Percentiles rank a stretch among this genome's conserved stretches.
phyloP scores from a whole-genome alignment of 92 coral and sea anemone genomes.

The Muricea muricata region DNA sequence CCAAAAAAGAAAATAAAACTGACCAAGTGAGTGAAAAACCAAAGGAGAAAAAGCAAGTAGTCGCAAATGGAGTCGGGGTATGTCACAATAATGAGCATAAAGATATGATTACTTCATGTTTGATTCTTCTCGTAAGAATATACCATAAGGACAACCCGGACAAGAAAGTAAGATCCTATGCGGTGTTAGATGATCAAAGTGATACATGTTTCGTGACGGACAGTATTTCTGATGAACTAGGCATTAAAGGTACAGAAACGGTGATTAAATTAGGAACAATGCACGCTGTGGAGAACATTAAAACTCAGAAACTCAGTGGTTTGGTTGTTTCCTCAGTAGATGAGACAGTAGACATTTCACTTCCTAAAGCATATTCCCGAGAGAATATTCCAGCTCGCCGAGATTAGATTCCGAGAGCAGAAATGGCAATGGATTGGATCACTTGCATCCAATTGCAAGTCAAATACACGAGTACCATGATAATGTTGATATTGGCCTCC shows the following conservation, averaged over 20 bases:
- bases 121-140: constrained; percentile 49
- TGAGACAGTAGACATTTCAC: constrained; percentile 36
- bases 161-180: constrained; percentile 56
- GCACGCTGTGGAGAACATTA: constrained; percentile 51
- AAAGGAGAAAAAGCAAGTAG: neutral
- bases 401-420: constrained; percentile 68
- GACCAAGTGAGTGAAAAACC: neutral
- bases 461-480: constrained; percentile 49
- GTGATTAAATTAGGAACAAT: constrained; percentile 63
- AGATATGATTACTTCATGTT: constrained; percentile 44
- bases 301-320: constrained; percentile 50
- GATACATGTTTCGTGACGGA: constrained; percentile 66
- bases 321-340: constrained; percentile 56
- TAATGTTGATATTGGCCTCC: constrained; percentile 29
- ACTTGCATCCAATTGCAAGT: constrained; percentile 40
- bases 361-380: constrained; percentile 72
- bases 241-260: constrained; percentile 54
- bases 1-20: no score
- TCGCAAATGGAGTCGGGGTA: no score
- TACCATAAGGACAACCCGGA: constrained; percentile 64
- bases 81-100: no score
- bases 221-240: constrained; percentile 51
- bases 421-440: constrained; percentile 60
- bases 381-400: constrained; percentile 57
- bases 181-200: no score